Percentiles rank a stretch among this genome's conserved stretches.
These are phyloP conservation scores for Pygoscelis adeliae DNA, from an alignment of 2,113 vertebrate genomes.

Conservation along the genomic window DNA sequence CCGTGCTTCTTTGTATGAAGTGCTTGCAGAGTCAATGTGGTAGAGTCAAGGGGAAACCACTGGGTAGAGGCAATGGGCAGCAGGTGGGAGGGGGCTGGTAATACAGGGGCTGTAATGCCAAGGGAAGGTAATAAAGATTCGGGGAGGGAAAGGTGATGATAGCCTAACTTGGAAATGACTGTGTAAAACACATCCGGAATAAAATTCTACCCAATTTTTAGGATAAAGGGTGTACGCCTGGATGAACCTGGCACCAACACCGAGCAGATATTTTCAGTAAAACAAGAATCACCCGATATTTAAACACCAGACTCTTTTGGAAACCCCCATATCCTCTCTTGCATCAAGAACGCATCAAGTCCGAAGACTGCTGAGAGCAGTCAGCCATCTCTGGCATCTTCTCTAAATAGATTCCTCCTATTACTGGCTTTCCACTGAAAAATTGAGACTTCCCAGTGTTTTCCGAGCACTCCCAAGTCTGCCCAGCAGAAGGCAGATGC, in stretches of 20 bases:
- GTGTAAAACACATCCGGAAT: background rate
- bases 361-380: background rate
- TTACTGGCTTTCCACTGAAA: background rate
- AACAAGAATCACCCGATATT: background rate
- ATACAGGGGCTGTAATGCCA: accelerated
- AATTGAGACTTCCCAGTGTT: background rate
- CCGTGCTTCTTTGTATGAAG: background rate
- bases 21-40: background rate
- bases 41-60: background rate
- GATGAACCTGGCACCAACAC: background rate
- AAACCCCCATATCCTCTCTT: background rate
- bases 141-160: background rate
- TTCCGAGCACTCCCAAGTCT: background rate
- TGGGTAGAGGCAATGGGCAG: background rate
- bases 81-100: background rate
- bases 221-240: background rate
- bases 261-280: background rate
- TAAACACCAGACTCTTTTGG: background rate
- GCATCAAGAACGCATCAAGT: background rate
- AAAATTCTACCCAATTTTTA: background rate
- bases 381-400: background rate
- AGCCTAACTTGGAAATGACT: background rate
- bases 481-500: background rate
- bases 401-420: background rate
- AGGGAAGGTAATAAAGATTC: background rate